Evolutionary conservation across 2,113 vertebrate genomes (phyloP).

Genomic region (Coryphaenoides rupestris): DNA sequence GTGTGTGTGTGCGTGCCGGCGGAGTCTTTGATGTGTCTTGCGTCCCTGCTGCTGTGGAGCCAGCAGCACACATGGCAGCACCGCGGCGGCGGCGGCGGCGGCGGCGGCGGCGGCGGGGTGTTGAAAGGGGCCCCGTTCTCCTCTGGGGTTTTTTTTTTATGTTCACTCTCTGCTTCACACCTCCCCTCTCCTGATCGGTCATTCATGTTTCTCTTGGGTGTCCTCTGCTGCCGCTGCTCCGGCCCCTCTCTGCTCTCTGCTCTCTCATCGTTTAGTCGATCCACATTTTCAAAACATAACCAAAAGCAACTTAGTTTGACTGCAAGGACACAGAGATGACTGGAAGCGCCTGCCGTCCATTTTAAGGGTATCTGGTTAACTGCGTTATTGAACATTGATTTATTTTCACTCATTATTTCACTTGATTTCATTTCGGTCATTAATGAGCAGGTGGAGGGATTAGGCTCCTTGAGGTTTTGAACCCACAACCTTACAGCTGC

Average conservation of each 20-base stretch:
- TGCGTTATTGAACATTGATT: no score
- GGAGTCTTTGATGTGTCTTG: conserved; percentile 38
- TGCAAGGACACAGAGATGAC: no score
- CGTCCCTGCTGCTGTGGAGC: conserved; percentile 14
- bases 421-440: no score
- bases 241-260: neutral
- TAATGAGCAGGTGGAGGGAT: no score
- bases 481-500: no score
- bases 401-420: no score
- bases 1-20: no score
- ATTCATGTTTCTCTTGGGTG: neutral
- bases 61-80: conserved; percentile 35
- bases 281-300: no score
- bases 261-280: neutral
- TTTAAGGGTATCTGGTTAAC: no score
- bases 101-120: conserved; percentile 17
- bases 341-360: no score
- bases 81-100: conserved; percentile 33
- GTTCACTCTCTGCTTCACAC: conserved; percentile 8
- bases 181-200: neutral
- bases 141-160: conserved; percentile 3
- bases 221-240: neutral
- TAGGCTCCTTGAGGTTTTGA: no score
- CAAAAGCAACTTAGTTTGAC: no score
- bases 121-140: conserved; percentile 9